These are phyloP conservation scores for Phrynocephalus vlangalii DNA, from an alignment of 2,797 vertebrate genomes.

Conservation along the genomic window DNA sequence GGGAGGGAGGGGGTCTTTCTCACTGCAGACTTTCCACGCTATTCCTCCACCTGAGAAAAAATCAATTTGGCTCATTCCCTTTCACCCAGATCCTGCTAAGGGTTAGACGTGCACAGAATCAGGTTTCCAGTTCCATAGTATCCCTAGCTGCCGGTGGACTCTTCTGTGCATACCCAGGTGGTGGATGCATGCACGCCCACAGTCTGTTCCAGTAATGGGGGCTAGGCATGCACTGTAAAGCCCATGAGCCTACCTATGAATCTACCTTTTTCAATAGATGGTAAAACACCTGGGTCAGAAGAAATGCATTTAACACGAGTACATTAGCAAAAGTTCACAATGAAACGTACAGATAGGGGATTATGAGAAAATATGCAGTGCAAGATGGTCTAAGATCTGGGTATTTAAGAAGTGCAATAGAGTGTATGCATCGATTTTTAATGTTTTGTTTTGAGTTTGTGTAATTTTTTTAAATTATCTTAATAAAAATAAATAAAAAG, in stretches of 20 bases:
- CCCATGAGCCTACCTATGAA: neutral
- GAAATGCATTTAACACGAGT: neutral
- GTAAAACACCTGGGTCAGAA: neutral
- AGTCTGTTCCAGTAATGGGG: neutral
- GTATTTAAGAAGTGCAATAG: too few species aligned
- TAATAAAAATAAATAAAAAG: too few species aligned
- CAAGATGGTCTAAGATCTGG: too few species aligned
- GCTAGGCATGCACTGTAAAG: neutral
- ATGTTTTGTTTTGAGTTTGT: too few species aligned
- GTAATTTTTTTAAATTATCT: too few species aligned
- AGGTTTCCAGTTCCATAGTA: neutral
- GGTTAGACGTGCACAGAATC: slow-evolving; percentile 14
- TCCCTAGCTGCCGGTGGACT: neutral
- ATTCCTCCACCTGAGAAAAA: slow-evolving; percentile 23
- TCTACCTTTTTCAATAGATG: neutral
- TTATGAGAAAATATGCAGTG: too few species aligned
- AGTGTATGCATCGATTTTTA: too few species aligned
- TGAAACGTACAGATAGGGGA: neutral
- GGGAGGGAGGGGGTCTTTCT: neutral
- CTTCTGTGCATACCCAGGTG: neutral
- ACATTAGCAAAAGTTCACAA: neutral
- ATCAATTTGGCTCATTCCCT: slow-evolving; percentile 42
- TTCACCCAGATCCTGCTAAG: slow-evolving; percentile 37
- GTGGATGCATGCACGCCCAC: too few species aligned
- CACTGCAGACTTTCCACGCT: slow-evolving; percentile 20